These are phyloP conservation scores for Petromus typicus DNA, from an alignment of 2,113 vertebrate genomes.

Conservation along the genomic window DNA sequence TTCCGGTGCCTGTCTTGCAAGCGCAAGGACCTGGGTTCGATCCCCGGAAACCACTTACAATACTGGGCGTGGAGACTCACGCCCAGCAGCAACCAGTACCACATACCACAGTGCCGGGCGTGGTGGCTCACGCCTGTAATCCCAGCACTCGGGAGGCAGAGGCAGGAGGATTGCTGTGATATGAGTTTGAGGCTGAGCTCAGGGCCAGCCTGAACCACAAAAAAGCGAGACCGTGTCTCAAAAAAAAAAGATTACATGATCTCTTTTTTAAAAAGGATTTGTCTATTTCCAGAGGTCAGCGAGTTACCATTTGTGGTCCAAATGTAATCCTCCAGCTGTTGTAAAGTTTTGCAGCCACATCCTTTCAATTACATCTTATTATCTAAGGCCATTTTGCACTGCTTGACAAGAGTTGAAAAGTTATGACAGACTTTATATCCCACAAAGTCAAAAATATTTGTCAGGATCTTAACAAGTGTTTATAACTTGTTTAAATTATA, in stretches of 20 bases:
- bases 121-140: too few species aligned
- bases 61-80: too few species aligned
- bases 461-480: background rate
- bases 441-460: background rate
- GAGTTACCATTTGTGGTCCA: background rate
- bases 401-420: background rate
- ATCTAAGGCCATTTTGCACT: background rate
- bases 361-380: background rate
- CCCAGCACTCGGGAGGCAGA: too few species aligned
- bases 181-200: too few species aligned
- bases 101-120: too few species aligned
- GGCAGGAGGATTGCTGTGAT: too few species aligned
- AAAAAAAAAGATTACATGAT: background rate
- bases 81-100: too few species aligned
- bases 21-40: too few species aligned
- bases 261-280: background rate
- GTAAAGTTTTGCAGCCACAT: background rate
- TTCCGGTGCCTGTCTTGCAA: too few species aligned
- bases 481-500: background rate
- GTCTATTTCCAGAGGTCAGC: background rate
- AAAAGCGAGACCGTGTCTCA: too few species aligned
- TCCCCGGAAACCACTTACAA: too few species aligned
- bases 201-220: too few species aligned
- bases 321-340: background rate
- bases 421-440: background rate